Percentiles rank a stretch among this genome's conserved stretches.
Evolutionary conservation across 2,797 vertebrate species (phyloP).

Genomic region (Lithobates sylvaticus): DNA sequence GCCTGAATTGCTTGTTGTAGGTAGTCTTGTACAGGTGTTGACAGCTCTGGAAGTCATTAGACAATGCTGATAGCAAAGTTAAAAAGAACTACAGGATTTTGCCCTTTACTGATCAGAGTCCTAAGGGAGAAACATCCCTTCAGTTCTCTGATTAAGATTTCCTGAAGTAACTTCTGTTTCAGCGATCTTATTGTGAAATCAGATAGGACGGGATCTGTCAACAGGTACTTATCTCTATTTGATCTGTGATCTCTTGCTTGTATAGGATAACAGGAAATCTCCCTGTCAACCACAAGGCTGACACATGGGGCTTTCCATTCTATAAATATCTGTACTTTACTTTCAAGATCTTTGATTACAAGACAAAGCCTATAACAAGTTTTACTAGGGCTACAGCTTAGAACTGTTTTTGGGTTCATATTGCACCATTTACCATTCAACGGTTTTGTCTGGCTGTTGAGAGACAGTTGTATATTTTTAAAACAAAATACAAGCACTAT

Average conservation of each 20-base stretch:
- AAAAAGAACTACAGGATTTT: not conserved
- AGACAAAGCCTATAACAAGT: not conserved
- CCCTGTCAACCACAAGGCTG: not conserved
- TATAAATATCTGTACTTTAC: conserved; percentile 17
- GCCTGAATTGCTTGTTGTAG: not conserved
- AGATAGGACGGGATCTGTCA: conserved; percentile 40
- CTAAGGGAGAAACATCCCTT: not conserved
- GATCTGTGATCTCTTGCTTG: conserved; percentile 42
- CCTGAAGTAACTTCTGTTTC: conserved; percentile 18
- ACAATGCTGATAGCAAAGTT: not conserved
- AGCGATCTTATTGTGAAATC: not conserved
- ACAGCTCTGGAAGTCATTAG: not conserved
- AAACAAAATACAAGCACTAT: not conserved
- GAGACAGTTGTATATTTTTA: too few species aligned
- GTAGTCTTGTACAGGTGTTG: not conserved
- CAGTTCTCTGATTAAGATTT: conserved; percentile 1
- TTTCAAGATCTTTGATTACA: not conserved
- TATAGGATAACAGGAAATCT: conserved; percentile 11
- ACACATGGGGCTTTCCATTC: conserved; percentile 10
- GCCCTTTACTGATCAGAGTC: not conserved
- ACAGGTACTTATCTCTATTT: conserved; percentile 34
- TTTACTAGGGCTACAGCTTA: not conserved
- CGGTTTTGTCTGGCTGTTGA: not conserved
- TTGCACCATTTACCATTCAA: not conserved
- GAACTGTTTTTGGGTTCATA: not conserved